A percentile compares a stretch with the other conserved stretches of the same genome.
phyloP scores from a whole-genome alignment of 1,140 invertebrate species.

The Pararge aegeria region DNA sequence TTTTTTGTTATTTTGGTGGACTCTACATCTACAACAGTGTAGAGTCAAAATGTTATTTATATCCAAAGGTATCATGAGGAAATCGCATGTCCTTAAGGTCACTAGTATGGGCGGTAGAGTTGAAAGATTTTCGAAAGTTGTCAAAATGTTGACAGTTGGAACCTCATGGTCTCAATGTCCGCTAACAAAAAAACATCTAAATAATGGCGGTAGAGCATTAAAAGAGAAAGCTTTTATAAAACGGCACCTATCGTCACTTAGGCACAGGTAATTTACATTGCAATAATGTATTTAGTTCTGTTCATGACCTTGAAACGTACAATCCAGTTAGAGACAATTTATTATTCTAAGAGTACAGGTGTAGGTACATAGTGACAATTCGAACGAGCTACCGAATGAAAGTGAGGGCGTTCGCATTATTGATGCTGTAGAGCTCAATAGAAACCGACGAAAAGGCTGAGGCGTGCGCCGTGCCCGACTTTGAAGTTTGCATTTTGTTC shows the following conservation, averaged over 20 bases:
- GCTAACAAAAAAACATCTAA: neutral
- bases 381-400: constrained; percentile 35
- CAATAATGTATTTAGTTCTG: constrained; percentile 9
- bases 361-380: constrained; percentile 5
- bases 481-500: constrained; percentile 44
- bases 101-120: neutral
- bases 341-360: constrained; percentile 6
- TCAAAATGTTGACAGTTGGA: neutral
- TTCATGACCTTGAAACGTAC: constrained; percentile 3
- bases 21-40: too few species aligned
- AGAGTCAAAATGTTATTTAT: too few species aligned
- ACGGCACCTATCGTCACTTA: neutral
- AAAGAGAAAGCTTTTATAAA: constrained; percentile 4
- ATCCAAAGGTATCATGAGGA: neutral
- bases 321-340: neutral
- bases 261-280: neutral
- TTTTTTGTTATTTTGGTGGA: too few species aligned
- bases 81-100: neutral
- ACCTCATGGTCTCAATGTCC: neutral
- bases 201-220: neutral
- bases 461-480: constrained; percentile 37
- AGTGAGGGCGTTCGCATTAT: constrained; percentile 71
- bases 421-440: constrained; percentile 60
- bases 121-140: neutral
- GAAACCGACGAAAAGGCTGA: constrained; percentile 59